Evolutionary conservation across 2,113 vertebrate genomes (phyloP), one percentile per base, ranked within the genome.

Genomic region (Zapus hudsonius): DNA sequence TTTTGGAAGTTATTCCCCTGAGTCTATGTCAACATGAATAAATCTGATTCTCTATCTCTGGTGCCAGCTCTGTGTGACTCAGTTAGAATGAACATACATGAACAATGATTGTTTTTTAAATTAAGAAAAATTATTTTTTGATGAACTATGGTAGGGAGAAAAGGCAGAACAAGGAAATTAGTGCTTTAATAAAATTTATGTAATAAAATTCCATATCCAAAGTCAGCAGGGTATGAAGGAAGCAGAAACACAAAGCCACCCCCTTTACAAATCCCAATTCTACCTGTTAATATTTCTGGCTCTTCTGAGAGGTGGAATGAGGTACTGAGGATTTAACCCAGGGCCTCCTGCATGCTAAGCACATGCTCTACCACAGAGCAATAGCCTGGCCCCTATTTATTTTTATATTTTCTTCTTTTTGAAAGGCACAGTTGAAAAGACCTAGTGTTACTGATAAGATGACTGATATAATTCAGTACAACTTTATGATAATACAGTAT

Each of bases 51-150:
- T 52, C 52, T 15, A 10, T 52, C 52, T 52, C 12, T 47, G 12
- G 12, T 8, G 7, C 47, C 12, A 12, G 47, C 47, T 47, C 47
- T 47, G 47, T 7, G 52, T 52, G 12, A 52, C 52, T 52, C 52
- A 52, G 12, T 13, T 52, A 88, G 52, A 84, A 92, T 76, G 23
- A 88, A 55, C n/a, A 80, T 13, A 10, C 33, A 15, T 85, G 78
- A 67, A 67, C 19, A 52, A 74, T 23, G 40, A 7, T 57, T 29
- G 42, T 38, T 82, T 84, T 38, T 25, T n/a, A n/a, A 57, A 52
- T 33, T 25, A 86, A 84, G 20, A 40, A 13, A 93, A 82, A 73
- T 88, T 78, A 88, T 72, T 92, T 94, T 92, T 85, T 91, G 70
- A 74, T 85, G 40, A 63, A 75, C 38, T 81, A 23, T 5, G n/a